Percentiles rank a stretch among this genome's conserved stretches.
These are phyloP conservation scores for Philonicus albiceps DNA, from an alignment of 2,888 invertebrate genomes.

Conservation along the genomic window DNA sequence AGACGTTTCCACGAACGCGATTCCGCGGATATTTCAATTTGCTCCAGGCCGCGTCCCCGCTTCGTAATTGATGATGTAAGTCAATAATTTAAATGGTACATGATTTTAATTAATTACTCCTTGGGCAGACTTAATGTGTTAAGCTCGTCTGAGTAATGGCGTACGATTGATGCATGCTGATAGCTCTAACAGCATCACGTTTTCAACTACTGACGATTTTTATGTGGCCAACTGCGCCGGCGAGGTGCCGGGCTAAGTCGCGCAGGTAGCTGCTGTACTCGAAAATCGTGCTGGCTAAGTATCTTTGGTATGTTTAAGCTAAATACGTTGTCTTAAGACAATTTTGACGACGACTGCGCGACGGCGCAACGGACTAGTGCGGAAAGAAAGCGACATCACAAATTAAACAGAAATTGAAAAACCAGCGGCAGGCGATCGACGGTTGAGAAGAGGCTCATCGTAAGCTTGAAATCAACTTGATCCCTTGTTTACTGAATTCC, in stretches of 20 bases:
- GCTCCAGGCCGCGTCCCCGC: slow-evolving; percentile 16
- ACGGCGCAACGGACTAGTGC: neutral
- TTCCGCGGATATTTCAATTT: slow-evolving; percentile 34
- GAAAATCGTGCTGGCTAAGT: neutral
- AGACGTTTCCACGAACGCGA: slow-evolving; percentile 20
- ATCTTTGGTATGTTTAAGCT: slow-evolving; percentile 4
- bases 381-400: slow-evolving; percentile 36
- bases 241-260: neutral
- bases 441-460: neutral
- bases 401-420: slow-evolving; percentile 2
- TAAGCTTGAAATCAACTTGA: slow-evolving; percentile 8
- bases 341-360: neutral
- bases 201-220: slow-evolving; percentile 43
- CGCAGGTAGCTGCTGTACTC: neutral
- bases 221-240: neutral
- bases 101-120: slow-evolving; percentile 44
- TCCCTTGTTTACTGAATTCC: slow-evolving; percentile 33
- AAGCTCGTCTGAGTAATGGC: slow-evolving; percentile 42
- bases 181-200: slow-evolving; percentile 42
- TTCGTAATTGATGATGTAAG: slow-evolving; percentile 43
- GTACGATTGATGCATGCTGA: slow-evolving; percentile 44
- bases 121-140: slow-evolving; percentile 40
- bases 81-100: slow-evolving; percentile 44
- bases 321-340: neutral
- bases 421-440: slow-evolving; percentile 28